These are phyloP conservation scores for Tamias sibiricus DNA, from an alignment of 2,113 vertebrate genomes.

Conservation along the genomic window DNA sequence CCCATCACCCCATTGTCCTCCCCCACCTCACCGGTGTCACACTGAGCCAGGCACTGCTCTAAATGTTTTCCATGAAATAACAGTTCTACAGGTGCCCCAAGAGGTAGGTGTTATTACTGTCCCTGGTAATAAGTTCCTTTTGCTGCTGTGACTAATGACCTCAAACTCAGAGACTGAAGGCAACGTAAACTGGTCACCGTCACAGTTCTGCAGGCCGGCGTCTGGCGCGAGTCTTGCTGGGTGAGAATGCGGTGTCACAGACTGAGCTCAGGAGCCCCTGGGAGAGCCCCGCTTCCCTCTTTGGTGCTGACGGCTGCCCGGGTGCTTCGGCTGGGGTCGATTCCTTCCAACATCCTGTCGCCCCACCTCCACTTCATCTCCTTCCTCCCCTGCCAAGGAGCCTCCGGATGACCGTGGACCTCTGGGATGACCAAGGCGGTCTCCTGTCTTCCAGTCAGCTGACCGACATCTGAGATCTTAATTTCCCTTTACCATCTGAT, in stretches of 20 bases:
- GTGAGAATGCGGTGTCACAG: no score
- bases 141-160: background rate
- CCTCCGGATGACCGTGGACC: background rate
- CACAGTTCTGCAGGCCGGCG: background rate
- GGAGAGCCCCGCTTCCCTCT: background rate
- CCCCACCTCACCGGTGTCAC: background rate
- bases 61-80: background rate
- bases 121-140: background rate
- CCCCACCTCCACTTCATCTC: background rate
- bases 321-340: rapidly evolving
- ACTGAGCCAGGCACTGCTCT: background rate
- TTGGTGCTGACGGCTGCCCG: no score
- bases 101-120: background rate
- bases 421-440: rapidly evolving
- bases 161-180: no score
- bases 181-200: no score
- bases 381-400: background rate
- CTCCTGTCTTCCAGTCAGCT: background rate
- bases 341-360: background rate
- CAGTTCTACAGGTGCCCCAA: background rate
- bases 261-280: background rate
- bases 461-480: background rate
- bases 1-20: no score
- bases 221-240: no score
- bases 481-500: background rate